Evolutionary conservation across 2,888 invertebrate species (phyloP).

Genomic region (Melipona beecheii): DNA sequence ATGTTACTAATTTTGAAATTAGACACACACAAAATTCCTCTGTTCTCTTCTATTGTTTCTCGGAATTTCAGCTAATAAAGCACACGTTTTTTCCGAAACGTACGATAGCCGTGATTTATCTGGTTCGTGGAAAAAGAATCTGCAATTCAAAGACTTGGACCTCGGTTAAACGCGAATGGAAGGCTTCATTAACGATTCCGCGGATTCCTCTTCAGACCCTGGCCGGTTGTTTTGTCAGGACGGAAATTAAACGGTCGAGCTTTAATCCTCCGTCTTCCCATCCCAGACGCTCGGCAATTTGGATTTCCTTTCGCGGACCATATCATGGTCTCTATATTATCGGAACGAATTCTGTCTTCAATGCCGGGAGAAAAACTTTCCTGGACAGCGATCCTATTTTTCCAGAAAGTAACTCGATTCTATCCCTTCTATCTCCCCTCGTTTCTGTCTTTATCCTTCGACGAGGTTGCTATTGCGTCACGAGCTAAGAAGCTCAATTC

Average conservation of each 20-base stretch:
- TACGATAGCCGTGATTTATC: constrained; percentile 31
- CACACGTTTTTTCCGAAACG: constrained; percentile 23
- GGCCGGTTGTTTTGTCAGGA: constrained; percentile 61
- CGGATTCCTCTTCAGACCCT: constrained; percentile 38
- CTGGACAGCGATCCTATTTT: constrained; percentile 23
- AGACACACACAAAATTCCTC: not conserved
- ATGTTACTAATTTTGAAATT: too few relatives aligned
- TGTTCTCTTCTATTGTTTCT: not conserved
- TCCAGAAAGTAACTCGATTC: not conserved
- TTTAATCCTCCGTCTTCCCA: constrained; percentile 54
- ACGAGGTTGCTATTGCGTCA: not conserved
- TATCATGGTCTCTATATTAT: constrained; percentile 28
- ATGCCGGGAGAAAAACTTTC: constrained; percentile 30
- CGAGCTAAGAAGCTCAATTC: not conserved
- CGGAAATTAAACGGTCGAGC: constrained; percentile 68
- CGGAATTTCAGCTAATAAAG: not conserved
- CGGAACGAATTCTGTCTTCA: constrained; percentile 37
- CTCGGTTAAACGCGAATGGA: constrained; percentile 59
- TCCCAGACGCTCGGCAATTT: constrained; percentile 38
- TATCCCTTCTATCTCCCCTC: too few relatives aligned
- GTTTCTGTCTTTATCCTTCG: too few relatives aligned
- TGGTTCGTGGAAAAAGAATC: constrained; percentile 50
- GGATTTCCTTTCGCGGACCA: constrained; percentile 52
- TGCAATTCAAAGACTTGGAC: constrained; percentile 68
- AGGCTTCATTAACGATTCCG: constrained; percentile 70